Conservation (phyloP, 2,888 invertebrate genomes). For the Argyresthia albistria region DNA sequence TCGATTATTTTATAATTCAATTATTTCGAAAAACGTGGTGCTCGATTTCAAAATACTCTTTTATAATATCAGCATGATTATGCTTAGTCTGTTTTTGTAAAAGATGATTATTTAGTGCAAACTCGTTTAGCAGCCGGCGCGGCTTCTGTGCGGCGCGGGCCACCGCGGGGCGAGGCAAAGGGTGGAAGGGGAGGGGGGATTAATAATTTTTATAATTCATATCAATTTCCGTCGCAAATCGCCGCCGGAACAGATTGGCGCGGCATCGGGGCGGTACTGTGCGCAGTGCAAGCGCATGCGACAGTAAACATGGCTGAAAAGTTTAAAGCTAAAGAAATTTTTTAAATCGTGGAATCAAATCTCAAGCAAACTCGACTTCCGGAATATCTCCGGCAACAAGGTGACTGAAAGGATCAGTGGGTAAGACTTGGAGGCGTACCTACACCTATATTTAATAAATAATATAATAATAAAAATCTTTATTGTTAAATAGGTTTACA, state of each 20-base stretch:
- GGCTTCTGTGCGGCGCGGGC: neutral
- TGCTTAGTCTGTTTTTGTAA: slow-evolving; percentile 8
- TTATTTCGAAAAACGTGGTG: no score
- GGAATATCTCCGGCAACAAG: no score
- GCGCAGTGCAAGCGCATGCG: neutral
- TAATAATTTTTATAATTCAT: slow-evolving; percentile 31
- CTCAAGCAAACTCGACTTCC: no score
- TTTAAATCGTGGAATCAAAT: no score
- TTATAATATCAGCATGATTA: no score
- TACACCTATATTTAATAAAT: no score
- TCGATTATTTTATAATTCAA: neutral
- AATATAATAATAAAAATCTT: no score
- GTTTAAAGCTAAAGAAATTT: neutral
- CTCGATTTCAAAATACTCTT: no score
- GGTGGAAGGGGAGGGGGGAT: neutral
- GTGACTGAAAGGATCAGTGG: no score
- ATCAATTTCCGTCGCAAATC: slow-evolving; percentile 29
- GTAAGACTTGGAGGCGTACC: no score
- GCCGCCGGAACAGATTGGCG: slow-evolving; percentile 15
- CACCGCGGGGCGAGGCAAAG: neutral
- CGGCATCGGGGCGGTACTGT: neutral
- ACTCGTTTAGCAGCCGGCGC: slow-evolving; percentile 7
- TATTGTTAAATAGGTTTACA: no score
- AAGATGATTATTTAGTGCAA: slow-evolving; percentile 21
- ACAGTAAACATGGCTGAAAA: no score